Conservation (phyloP, 2,113 vertebrate genomes). For the Cephalopterus ornatus region DNA sequence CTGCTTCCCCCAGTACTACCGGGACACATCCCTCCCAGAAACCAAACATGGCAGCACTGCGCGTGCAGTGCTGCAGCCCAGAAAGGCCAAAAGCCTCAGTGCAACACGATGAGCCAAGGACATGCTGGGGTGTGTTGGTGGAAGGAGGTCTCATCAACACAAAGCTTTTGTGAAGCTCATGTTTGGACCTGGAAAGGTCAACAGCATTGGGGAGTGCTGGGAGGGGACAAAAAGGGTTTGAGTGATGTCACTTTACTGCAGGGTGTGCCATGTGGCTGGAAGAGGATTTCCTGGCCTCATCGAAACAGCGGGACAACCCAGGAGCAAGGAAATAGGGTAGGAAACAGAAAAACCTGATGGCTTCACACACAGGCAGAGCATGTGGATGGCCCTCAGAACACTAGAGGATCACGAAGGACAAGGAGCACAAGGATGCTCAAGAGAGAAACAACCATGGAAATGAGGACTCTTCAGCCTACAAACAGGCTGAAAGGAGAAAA, state of each 20-base stretch:
- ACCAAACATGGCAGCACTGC: fast-evolving
- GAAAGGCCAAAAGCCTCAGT: not conserved
- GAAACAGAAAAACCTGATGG: not conserved
- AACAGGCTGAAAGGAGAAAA: not conserved
- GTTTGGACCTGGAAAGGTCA: not conserved
- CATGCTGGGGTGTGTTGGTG: fast-evolving
- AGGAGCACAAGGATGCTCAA: not conserved
- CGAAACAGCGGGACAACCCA: not conserved
- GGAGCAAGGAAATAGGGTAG: not conserved
- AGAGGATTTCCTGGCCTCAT: not conserved
- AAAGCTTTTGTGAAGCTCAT: fast-evolving
- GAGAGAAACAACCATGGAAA: not conserved
- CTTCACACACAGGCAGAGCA: not conserved
- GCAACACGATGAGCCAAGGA: fast-evolving
- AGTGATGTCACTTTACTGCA: not conserved
- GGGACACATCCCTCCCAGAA: not conserved
- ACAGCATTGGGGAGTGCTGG: fast-evolving
- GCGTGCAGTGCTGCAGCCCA: not conserved
- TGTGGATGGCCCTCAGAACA: fast-evolving
- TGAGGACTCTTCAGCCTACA: not conserved
- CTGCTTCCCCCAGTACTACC: not conserved
- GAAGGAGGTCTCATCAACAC: not conserved
- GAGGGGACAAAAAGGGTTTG: not conserved
- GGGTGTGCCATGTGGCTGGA: not conserved
- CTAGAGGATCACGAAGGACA: fast-evolving